Evolutionary conservation across 2,113 vertebrate species (phyloP), one percentile per base, ranked within the genome.

Genomic region (Odocoileus virginianus): DNA sequence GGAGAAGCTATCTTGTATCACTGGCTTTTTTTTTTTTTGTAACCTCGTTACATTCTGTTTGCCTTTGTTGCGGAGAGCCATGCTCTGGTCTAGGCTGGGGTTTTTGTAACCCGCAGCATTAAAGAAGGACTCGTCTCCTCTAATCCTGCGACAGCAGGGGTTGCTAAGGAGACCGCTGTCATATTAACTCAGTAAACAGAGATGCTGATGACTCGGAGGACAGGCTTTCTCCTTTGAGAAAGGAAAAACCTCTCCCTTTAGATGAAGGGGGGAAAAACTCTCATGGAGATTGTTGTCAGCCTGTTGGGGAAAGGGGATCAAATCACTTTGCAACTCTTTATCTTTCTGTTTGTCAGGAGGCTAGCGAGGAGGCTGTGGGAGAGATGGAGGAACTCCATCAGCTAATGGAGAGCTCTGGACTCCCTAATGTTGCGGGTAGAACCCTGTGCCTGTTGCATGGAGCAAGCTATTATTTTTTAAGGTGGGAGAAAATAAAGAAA

Each of bases 101-200:
- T 55, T 91, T 94, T 45, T 60, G 67, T 57, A 90, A 95, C 86
- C 67, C 13, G 27, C 89, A 93, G 40, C 89, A 28, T 21, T 43
- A 36, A 83, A 95, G 47, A 74, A 57, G 55, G 25, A 15, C 60
- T 55, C 40, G 81, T 96, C 67, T 52, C 8, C 81, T 89, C 57
- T 79, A 79, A 95, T 89, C 67, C 71, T 58, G 10, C 6, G n/a
- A 64, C 30, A 95, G 79, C 19, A 40, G 19, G 50, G 78, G 95
- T 98, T 98, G 96, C 97, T 89, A 97, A 93, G 97, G 97, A 98
- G 83, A 98, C 74, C 33, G 33, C 47, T 81, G 95, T 97, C 87
- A n/a, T 50, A 33, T 83, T 93, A 67, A 61, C 61, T 97, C 88
- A 33, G 43, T 76, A 85, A 86, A 89, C 82, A 89, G 64, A 61